A percentile compares a stretch with the other conserved stretches of the same genome.
Evolutionary conservation across 2,113 vertebrate genomes (phyloP).

Genomic region (Oxygymnocypris stewartii): DNA sequence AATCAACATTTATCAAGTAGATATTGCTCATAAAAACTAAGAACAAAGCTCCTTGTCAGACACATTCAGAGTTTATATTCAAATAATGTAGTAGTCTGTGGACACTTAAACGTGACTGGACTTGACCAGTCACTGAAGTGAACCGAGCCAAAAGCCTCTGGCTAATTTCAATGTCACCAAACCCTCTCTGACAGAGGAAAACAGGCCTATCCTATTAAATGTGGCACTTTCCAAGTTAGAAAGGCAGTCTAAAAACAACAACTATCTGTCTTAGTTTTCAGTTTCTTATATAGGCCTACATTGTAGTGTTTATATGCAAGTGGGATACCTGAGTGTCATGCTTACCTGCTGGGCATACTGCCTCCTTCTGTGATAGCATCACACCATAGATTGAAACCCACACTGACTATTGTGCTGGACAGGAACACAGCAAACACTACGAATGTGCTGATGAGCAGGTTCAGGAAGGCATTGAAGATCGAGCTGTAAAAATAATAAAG

Average conservation of each 20-base stretch:
- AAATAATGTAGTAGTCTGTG: neutral
- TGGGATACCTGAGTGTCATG: neutral
- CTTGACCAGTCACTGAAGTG: constrained; percentile 7
- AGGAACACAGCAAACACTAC: constrained; percentile 82
- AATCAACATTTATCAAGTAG: neutral
- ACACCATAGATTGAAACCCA: constrained; percentile 87
- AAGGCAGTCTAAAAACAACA: neutral
- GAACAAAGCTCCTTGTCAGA: neutral
- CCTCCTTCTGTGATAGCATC: constrained; percentile 84
- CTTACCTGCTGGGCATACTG: constrained; percentile 78
- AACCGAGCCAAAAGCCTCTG: constrained; percentile 13
- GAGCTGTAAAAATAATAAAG: constrained; percentile 70
- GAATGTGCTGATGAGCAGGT: constrained; percentile 81
- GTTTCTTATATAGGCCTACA: neutral
- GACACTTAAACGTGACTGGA: neutral
- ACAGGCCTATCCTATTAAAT: neutral
- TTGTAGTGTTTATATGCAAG: neutral
- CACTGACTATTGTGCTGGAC: constrained; percentile 85
- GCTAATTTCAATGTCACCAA: neutral
- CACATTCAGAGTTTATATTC: neutral
- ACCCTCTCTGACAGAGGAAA: neutral
- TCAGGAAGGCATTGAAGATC: constrained; percentile 83
- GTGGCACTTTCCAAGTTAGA: neutral
- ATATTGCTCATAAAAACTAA: neutral
- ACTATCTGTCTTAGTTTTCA: neutral